Evolutionary conservation across 2,797 vertebrate species (phyloP), one percentile per base, ranked within the genome.

Genomic region (Pipistrellus nathusii): DNA sequence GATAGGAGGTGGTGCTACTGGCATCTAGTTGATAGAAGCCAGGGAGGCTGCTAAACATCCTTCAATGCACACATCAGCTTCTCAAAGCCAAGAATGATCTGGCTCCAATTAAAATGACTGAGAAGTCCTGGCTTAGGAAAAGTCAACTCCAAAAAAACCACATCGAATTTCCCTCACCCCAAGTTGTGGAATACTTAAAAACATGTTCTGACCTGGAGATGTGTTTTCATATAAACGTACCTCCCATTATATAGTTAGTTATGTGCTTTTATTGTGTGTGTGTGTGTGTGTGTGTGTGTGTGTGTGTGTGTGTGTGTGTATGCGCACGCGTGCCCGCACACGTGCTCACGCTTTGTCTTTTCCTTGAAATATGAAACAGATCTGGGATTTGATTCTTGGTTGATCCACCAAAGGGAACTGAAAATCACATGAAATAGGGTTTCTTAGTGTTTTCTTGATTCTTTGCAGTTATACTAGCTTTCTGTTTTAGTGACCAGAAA

Each of bases 401-500:
- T 53, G 18, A 93, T 51, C 41, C 32, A 4, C 27, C 75, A 2
- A 6, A 53, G 23, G 82, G 30, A 71, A 88, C 75, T 92, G 73
- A 91, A 94, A 78, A 82, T 88, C 32, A 30, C 38, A 44, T 4
- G 7, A 53, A 44, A 17, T 4, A 35, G 25, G 44, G 21, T 55
- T 86, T 86, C 51, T 81, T 62, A 30, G 20, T 35, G 17, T 90
- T 95, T 85, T 80, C 66, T 95, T 88, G 66, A 21, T 78, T 85
- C 32, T 82, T 94, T 93, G 78, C 27, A 11, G 25, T 38, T 88
- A 44, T 11, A 78, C 57, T 66, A 57, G 38, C 77, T 89, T 94
- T 87, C 44, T 94, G 66, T 55, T 91, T 93, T 48, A 92, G 46
- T 55, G 64, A 83, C 80, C 32, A 80, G 85, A 80, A 88, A 93